Conservation (phyloP, 2,113 vertebrate genomes). For the Neomonachus schauinslandi region DNA sequence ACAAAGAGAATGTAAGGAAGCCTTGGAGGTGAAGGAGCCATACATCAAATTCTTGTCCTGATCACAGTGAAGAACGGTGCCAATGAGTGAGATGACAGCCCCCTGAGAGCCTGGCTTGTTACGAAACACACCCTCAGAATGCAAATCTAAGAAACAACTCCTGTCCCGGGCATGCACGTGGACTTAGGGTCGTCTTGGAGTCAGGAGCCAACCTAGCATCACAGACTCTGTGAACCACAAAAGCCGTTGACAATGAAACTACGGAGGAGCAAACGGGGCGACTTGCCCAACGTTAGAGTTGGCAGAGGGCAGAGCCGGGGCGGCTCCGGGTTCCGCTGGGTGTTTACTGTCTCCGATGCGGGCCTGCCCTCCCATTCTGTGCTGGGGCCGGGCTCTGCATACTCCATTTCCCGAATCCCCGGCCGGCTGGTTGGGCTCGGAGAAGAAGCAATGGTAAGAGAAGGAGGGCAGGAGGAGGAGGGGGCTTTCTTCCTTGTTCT, state of each 20-base stretch:
- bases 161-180: background rate
- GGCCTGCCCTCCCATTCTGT: background rate
- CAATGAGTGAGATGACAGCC: background rate
- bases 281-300: background rate
- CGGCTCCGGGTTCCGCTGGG: background rate
- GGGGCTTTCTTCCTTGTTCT: background rate
- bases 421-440: background rate
- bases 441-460: background rate
- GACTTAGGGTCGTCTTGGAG: background rate
- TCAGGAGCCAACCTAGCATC: background rate
- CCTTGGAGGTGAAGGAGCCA: background rate
- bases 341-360: background rate
- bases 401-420: rapidly evolving
- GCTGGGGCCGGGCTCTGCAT: background rate
- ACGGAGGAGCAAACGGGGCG: background rate
- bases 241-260: background rate
- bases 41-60: background rate
- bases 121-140: background rate
- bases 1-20: background rate
- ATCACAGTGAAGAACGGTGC: background rate
- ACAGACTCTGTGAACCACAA: background rate
- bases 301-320: background rate
- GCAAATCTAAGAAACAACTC: background rate
- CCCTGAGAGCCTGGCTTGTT: rapidly evolving
- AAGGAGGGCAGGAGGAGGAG: rapidly evolving